Evolutionary conservation across 2,797 vertebrate genomes (phyloP).

Genomic region (Intellagama lesueurii): DNA sequence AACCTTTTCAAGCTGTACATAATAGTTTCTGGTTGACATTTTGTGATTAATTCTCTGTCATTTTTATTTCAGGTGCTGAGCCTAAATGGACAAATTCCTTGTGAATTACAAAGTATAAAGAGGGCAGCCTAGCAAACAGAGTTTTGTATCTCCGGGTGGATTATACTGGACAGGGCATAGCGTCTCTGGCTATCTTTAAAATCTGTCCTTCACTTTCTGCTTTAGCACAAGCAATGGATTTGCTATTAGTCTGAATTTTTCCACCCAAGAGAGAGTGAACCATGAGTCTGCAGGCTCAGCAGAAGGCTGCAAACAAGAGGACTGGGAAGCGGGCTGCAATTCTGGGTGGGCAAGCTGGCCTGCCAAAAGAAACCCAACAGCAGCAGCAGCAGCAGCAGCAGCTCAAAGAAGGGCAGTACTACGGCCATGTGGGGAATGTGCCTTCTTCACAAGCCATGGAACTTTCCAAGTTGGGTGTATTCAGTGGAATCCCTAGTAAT

Average conservation of each 20-base stretch:
- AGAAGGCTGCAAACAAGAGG: conserved; percentile 91
- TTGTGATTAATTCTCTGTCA: conserved; percentile 49
- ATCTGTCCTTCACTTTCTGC: conserved; percentile 13
- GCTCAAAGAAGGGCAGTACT: conserved; percentile 87
- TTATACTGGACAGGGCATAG: conserved; percentile 60
- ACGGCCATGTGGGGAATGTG: conserved; percentile 75
- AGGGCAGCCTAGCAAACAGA: conserved; percentile 53
- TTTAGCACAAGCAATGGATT: conserved; percentile 59
- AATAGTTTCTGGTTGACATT: background rate
- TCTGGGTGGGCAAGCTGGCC: conserved; percentile 85
- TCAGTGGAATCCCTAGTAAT: conserved; percentile 70
- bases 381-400: conserved; percentile 76
- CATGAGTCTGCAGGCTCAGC: conserved; percentile 96
- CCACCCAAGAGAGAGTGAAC: conserved; percentile 66
- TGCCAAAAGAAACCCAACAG: conserved; percentile 85
- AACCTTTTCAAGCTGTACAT: background rate
- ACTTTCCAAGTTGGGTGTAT: conserved; percentile 77
- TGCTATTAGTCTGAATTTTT: conserved; percentile 54
- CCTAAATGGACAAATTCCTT: conserved; percentile 53
- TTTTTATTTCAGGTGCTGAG: conserved; percentile 55
- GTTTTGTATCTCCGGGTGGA: conserved; percentile 48
- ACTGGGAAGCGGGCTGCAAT: conserved; percentile 92
- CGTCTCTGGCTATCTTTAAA: conserved; percentile 37
- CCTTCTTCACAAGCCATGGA: conserved; percentile 81
- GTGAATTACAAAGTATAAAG: conserved; percentile 55